These are phyloP conservation scores for Lingula anatina DNA, from an alignment of 2,888 invertebrate genomes.

Conservation along the genomic window DNA sequence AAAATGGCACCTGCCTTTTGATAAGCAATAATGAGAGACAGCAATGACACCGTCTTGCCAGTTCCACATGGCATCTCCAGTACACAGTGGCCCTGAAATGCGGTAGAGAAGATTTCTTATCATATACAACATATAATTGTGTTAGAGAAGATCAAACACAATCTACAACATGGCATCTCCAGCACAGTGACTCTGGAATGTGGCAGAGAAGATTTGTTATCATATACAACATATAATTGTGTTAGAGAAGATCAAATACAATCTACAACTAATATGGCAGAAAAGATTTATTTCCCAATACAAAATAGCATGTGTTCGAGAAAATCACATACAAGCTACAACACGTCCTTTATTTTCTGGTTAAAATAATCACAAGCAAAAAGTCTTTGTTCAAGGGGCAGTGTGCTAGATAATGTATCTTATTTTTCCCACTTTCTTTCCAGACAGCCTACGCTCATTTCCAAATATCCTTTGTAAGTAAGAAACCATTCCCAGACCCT, in stretches of 20 bases:
- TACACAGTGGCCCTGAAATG: constrained; percentile 83
- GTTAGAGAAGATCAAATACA: no score
- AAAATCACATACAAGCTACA: neutral
- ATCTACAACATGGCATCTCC: constrained; percentile 99
- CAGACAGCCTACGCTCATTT: neutral
- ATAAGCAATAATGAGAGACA: constrained; percentile 92
- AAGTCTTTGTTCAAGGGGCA: neutral
- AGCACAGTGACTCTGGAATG: constrained; percentile 83
- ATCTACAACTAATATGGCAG: no score
- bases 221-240: no score
- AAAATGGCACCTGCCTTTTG: constrained; percentile 75
- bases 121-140: no score
- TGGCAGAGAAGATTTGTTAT: no score
- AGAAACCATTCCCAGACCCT: no score
- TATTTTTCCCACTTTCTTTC: neutral
- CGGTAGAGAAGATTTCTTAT: constrained; percentile 67
- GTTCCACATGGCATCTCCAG: constrained; percentile 99
- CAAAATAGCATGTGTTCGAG: no score
- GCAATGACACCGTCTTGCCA: constrained; percentile 91
- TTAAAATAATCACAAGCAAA: no score
- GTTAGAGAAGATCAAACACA: constrained; percentile 85
- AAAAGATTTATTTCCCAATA: neutral
- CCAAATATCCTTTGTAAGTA: no score
- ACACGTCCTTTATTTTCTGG: no score
- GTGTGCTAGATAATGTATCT: neutral